Evolutionary conservation across 2,797 vertebrate genomes (phyloP).

Genomic region (Liasis olivaceus): DNA sequence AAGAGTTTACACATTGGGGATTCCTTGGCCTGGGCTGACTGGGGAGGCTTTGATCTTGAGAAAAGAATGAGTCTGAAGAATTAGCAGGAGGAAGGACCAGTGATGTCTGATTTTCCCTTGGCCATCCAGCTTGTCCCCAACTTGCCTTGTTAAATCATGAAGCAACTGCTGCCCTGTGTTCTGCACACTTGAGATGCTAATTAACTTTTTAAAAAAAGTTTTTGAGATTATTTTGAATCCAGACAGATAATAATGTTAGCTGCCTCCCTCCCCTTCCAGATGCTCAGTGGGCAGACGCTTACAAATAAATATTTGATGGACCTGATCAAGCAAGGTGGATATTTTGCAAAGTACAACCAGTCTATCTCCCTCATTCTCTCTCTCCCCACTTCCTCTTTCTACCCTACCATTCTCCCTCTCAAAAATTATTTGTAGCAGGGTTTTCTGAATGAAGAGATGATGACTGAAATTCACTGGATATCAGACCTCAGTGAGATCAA

Average conservation of each 20-base stretch:
- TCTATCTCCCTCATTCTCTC: conserved; percentile 33
- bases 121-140: not conserved
- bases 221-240: conserved; percentile 50
- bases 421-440: conserved; percentile 15
- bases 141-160: conserved; percentile 39
- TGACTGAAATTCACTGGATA: not conserved
- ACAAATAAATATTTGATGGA: conserved; percentile 64
- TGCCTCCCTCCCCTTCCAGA: not conserved
- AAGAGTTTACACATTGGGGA: conserved; percentile 44
- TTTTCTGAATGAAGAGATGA: not conserved
- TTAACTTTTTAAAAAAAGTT: conserved; percentile 39
- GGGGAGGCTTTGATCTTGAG: conserved; percentile 40
- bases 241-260: conserved; percentile 59
- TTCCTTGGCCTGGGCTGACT: conserved; percentile 50
- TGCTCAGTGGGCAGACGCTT: conserved; percentile 49
- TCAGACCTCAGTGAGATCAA: not conserved
- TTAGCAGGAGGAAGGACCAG: conserved; percentile 44
- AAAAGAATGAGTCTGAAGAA: conserved; percentile 45
- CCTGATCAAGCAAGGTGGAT: conserved; percentile 36
- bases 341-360: conserved; percentile 49
- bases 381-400: not conserved
- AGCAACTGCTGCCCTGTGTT: not conserved
- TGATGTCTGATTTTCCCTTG: conserved; percentile 14
- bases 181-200: not conserved
- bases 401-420: not conserved